A percentile compares a stretch with the other conserved stretches of the same genome.
Conservation (phyloP, 2,888 invertebrate species). For the Steinernema scapterisci region DNA sequence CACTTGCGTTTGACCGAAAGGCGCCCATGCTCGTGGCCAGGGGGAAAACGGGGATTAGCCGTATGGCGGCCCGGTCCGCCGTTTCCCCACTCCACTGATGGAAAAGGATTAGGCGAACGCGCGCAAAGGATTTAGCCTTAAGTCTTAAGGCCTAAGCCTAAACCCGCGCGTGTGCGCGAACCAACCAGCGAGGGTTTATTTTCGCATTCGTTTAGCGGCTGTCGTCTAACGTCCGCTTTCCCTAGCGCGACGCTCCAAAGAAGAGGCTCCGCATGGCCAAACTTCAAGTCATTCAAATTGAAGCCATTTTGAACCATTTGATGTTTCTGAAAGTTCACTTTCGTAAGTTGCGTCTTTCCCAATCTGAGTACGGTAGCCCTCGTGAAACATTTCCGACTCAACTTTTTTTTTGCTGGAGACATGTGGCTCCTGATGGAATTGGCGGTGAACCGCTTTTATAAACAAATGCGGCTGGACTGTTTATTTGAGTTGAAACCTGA, state of each 20-base stretch:
- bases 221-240: slow-evolving; percentile 10
- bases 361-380: not conserved
- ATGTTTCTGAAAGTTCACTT: not conserved
- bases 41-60: slow-evolving; percentile 30
- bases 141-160: slow-evolving; percentile 33
- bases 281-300: no score
- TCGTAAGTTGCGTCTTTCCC: not conserved
- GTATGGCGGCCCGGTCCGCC: slow-evolving; percentile 29
- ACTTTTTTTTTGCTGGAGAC: not conserved
- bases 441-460: not conserved
- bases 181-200: slow-evolving; percentile 31
- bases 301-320: no score
- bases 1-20: not conserved
- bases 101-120: slow-evolving; percentile 31
- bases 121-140: slow-evolving; percentile 31
- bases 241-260: not conserved
- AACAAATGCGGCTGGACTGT: not conserved
- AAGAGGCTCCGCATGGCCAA: not conserved
- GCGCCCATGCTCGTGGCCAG: slow-evolving; percentile 29
- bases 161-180: slow-evolving; percentile 32
- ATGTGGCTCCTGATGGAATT: no score
- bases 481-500: not conserved
- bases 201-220: slow-evolving; percentile 28
- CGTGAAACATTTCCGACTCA: not conserved
- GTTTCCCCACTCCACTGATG: slow-evolving; percentile 23